Evolutionary conservation across 2,113 vertebrate species (phyloP), one percentile per base, ranked within the genome.

Genomic region (Dermatemys mawii): DNA sequence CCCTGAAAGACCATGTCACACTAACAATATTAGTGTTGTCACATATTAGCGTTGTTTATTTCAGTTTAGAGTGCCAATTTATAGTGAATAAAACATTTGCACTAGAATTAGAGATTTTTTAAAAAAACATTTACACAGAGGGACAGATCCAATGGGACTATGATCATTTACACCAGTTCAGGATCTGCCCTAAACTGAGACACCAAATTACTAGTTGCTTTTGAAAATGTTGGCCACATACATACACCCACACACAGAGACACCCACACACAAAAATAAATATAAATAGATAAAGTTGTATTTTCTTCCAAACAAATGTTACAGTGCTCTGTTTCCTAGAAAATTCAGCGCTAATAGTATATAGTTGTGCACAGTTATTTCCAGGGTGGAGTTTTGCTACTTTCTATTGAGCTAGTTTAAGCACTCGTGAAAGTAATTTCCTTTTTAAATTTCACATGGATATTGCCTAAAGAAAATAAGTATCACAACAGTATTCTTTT

Each of bases 1-100:
- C 50, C 83, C 90, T 55, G n/a, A n/a, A 90, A 88, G 53, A 88
- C 48, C 89, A 55, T 93, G 84, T 57, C 83, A 79, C 44, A 83
- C 82, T 93, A 78, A 73, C n/a, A 41, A 24, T 38, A 11, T 85
- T 82, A 24, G 49, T 41, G 78, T 3, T 78, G 78, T 76, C 4
- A 63, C 21, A 26, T 83, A 73, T 78, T 54, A 85, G 84, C 84
- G 10, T 57, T 83, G 17, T 44, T 60, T 75, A 48, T 88, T 91
- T 83, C 27, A 55, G 78, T 79, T 49, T 21, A n/a, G 63, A 38
- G 35, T n/a, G n/a, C 44, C 38, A 26, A 41, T 41, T 41, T 73
- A n/a, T 70, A 73, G 21, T 73, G 5, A 41, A 41, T 16, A n/a
- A 24, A 26, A 41, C 11, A 41, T 38, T 38, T 2, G 3, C 10